Base-by-base conservation (phyloP, 1,140 invertebrate species). In the Anoplolepis gracilipes region DNA sequence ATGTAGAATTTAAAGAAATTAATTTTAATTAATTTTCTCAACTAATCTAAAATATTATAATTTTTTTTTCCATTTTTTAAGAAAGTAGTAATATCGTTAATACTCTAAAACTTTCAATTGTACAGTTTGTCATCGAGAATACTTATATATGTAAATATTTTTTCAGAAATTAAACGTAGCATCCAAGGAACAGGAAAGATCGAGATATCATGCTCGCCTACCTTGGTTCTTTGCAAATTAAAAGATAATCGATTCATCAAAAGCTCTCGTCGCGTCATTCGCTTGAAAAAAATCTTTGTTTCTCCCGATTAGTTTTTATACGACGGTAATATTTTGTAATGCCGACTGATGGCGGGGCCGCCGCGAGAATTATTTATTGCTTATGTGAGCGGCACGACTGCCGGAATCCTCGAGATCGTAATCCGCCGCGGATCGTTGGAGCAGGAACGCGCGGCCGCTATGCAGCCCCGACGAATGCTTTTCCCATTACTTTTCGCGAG, bases 241-340 rank as follows among this genome's bases (percentile, higher is more conserved):
- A 57, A 55, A 78, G 39, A 25, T 90, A 89, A 89, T 87, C 84
- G 64, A n/a, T 36, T 84, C 28, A 59, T 73, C 42, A 22, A 19
- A 33, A 59, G 42, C 64, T 59, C 59, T 46, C 22, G 22, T 30
- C 65, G n/a, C 65, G n/a, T 61, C 69, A 30, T 79, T 30, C 78
- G n/a, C 19, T 65, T 30, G 19, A 53, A 73, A 49, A 46, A 46
- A 46, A 53, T 64, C 84, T 88, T 89, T 89, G 88, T 89, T 89
- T 89, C 59, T 88, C 30, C 7, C 42, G 70, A 10, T 55, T 84
- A 25, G 55, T 55, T 88, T 84, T 89, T 85, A 81, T 76, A 70
- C 73, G 72, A 88, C 55, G 49, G 76, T 70, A 82, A 85, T 90
- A 87, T 90, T 89, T 89, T 88, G 85, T 85, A 90, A 90, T 73